Evolutionary conservation across 92 coral and sea anemone species (phyloP).

Genomic region (Epizoanthus scotinus): DNA sequence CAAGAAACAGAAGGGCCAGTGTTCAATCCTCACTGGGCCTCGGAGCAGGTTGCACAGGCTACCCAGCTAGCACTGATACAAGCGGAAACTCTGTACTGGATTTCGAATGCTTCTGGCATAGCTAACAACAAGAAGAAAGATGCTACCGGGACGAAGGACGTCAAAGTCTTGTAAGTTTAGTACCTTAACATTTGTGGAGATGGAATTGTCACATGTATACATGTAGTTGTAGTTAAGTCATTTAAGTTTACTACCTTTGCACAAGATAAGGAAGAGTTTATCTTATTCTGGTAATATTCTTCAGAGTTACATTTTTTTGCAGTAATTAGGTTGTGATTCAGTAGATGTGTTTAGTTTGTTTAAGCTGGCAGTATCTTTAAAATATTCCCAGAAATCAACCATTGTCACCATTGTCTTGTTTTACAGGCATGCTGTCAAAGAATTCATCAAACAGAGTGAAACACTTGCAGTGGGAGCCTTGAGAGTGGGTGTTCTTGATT

Average conservation of each 20-base stretch:
- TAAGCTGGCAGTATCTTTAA: neutral
- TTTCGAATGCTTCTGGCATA: constrained; percentile 54
- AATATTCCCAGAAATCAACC: neutral
- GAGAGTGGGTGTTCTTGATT: constrained; percentile 74
- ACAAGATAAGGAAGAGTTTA: too few species aligned
- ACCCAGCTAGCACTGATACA: constrained; percentile 84
- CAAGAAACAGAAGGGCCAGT: constrained; percentile 64
- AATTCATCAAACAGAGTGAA: constrained; percentile 66
- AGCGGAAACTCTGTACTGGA: constrained; percentile 84
- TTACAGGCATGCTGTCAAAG: constrained; percentile 81
- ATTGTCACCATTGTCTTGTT: neutral
- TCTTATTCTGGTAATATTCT: too few species aligned
- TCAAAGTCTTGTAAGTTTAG: constrained; percentile 66
- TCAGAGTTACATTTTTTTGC: neutral
- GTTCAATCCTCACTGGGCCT: constrained; percentile 85
- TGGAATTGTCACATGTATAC: too few species aligned
- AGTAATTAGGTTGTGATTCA: neutral
- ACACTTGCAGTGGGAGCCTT: constrained; percentile 72
- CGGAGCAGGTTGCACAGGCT: constrained; percentile 73
- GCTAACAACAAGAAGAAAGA: constrained; percentile 56
- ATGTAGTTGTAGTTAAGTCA: too few species aligned
- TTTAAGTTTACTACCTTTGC: too few species aligned
- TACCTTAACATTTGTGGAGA: too few species aligned
- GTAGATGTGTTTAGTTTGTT: neutral
- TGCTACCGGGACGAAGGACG: constrained; percentile 58